Conservation (phyloP, 2,113 vertebrate genomes). For the Globicephala melas region DNA sequence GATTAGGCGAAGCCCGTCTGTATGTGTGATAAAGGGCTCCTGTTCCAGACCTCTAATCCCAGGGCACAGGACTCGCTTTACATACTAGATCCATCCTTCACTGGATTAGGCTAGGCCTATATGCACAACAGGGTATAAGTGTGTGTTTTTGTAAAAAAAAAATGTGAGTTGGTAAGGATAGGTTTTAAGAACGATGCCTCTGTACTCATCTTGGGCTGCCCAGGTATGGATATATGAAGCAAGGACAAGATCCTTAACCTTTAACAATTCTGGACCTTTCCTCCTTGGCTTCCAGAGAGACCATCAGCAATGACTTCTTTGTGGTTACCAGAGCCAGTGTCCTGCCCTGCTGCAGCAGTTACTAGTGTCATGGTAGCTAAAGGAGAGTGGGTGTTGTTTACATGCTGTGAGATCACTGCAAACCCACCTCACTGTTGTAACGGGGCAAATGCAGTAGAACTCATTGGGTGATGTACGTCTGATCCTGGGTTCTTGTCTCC, state of each 20-base stretch:
- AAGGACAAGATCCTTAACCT: background rate
- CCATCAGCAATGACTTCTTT: background rate
- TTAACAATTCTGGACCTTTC: background rate
- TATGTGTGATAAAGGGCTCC: too few relatives aligned
- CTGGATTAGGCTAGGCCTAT: background rate
- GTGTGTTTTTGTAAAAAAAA: background rate
- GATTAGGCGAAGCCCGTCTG: too few relatives aligned
- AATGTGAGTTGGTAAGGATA: background rate
- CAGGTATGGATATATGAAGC: background rate
- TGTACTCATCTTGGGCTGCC: background rate
- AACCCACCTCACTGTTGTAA: background rate
- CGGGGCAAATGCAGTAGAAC: background rate
- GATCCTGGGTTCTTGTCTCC: background rate
- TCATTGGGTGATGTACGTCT: background rate
- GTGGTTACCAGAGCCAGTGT: background rate
- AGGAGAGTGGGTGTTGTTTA: background rate
- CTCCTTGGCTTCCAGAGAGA: background rate
- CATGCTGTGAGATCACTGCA: background rate
- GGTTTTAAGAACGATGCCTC: background rate
- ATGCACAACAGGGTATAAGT: background rate
- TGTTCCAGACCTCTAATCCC: too few relatives aligned
- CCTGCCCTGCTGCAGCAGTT: conserved; percentile 18
- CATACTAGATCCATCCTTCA: background rate
- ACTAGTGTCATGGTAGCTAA: conserved; percentile 52
- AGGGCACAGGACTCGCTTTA: background rate